Percentiles rank a stretch among this genome's conserved stretches.
phyloP scores from a whole-genome alignment of 2,113 vertebrate species.

The Sminthopsis crassicaudata region DNA sequence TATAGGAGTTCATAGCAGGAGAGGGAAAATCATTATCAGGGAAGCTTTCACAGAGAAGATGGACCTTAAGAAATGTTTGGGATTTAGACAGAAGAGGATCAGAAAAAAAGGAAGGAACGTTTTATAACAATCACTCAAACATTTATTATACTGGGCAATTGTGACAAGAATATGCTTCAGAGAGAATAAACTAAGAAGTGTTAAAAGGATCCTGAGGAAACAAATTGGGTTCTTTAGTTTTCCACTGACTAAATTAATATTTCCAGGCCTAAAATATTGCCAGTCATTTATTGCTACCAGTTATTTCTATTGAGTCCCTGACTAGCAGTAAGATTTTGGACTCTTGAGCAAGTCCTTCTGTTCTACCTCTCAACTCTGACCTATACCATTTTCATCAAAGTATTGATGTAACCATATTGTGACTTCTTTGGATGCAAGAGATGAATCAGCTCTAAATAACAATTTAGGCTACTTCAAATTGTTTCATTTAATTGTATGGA shows the following conservation, averaged over 20 bases:
- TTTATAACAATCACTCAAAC: background rate
- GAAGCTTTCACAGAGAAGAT: conserved; percentile 28
- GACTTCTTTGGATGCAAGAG: background rate
- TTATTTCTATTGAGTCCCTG: background rate
- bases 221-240: conserved; percentile 8
- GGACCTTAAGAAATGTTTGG: background rate
- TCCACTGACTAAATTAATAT: conserved; percentile 22
- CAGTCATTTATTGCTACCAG: background rate
- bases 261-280: conserved; percentile 5
- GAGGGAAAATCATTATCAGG: background rate
- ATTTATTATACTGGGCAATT: background rate
- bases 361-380: conserved; percentile 6
- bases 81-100: background rate
- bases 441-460: background rate
- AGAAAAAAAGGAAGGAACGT: background rate
- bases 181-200: background rate
- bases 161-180: background rate
- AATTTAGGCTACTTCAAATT: background rate
- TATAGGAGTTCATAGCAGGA: background rate
- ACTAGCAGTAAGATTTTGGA: background rate
- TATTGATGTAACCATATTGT: background rate
- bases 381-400: background rate
- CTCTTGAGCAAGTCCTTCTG: background rate
- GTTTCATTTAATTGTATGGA: background rate
- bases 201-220: background rate